phyloP scores from a whole-genome alignment of 2,113 vertebrate genomes.

The Salvator merianae region DNA sequence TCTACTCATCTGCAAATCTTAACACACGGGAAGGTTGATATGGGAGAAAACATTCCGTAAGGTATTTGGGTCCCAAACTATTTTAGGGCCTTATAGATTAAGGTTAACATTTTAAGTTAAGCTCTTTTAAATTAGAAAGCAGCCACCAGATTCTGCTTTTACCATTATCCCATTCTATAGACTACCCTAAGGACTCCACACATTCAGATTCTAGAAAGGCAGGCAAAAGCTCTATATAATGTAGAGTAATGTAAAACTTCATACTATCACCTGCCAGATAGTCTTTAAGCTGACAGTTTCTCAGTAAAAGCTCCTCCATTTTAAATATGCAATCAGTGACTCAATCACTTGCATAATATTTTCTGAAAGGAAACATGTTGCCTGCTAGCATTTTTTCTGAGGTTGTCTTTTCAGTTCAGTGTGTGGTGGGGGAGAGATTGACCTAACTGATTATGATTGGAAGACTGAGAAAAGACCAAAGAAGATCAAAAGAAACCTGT shows the following conservation, averaged over 20 bases:
- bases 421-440: slow-evolving; percentile 48
- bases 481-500: slow-evolving; percentile 33
- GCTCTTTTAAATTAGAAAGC: no score
- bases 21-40: no score
- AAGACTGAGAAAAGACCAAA: slow-evolving; percentile 53
- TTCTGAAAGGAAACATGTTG: slow-evolving; percentile 63
- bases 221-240: slow-evolving; percentile 1
- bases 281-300: slow-evolving; percentile 39
- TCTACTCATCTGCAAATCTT: no score
- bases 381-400: slow-evolving; percentile 53
- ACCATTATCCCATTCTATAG: not conserved
- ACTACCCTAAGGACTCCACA: not conserved
- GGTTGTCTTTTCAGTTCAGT: slow-evolving; percentile 59
- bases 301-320: slow-evolving; percentile 51
- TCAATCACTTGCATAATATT: slow-evolving; percentile 60
- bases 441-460: slow-evolving; percentile 60
- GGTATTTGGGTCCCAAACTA: no score
- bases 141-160: no score
- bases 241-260: not conserved
- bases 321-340: slow-evolving; percentile 65
- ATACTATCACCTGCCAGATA: slow-evolving; percentile 14
- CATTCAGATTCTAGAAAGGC: slow-evolving; percentile 18
- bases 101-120: no score
- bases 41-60: no score
- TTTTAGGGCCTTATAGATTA: no score